These are phyloP conservation scores for Clarias macrocephalus DNA, from an alignment of 2,113 vertebrate species.

Conservation along the genomic window DNA sequence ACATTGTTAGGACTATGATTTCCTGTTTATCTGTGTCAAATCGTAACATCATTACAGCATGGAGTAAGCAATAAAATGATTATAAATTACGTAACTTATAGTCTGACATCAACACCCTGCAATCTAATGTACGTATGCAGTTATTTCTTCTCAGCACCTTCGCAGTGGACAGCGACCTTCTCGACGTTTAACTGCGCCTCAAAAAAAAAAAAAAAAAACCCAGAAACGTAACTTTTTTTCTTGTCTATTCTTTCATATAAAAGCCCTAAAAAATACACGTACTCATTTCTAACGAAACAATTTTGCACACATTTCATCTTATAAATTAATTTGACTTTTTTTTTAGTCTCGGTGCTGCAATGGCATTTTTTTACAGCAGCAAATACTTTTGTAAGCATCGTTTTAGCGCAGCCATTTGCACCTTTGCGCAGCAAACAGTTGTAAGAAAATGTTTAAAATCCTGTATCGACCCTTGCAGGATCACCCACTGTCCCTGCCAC, in stretches of 20 bases:
- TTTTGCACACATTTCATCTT: neutral
- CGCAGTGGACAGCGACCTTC: slow-evolving; percentile 39
- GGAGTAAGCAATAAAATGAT: neutral
- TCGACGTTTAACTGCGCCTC: neutral
- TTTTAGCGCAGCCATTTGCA: neutral
- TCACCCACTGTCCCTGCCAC: neutral
- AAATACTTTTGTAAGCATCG: neutral
- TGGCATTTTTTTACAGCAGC: neutral
- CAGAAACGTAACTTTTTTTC: neutral
- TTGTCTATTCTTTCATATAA: neutral
- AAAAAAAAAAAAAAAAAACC: no score
- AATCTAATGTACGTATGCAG: neutral
- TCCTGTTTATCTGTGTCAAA: neutral
- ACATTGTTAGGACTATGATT: neutral
- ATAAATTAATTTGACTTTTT: neutral
- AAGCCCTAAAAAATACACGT: neutral
- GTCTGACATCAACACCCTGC: neutral
- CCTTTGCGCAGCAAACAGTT: neutral
- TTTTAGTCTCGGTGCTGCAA: neutral
- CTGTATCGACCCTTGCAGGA: neutral
- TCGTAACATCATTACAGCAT: neutral
- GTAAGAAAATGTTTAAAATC: neutral
- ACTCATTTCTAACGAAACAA: neutral
- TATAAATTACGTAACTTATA: neutral
- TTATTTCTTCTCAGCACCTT: neutral